Base-by-base conservation (phyloP, 2,888 invertebrate genomes). In the Ophonus ardosiacus region DNA sequence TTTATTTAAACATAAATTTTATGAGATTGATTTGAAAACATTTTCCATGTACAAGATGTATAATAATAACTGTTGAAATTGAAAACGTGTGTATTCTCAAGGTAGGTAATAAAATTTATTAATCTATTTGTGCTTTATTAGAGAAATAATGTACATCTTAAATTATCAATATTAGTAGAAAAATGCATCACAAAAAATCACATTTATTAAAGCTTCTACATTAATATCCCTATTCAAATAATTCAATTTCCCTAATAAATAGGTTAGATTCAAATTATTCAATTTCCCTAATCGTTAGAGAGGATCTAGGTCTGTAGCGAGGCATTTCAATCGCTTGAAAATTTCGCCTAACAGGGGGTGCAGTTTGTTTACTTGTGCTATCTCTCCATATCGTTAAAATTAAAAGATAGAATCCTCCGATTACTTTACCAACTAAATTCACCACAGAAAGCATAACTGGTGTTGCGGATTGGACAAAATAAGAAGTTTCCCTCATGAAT, bases 391-490 rank as follows among this genome's bases (percentile, higher is more conserved):
- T 57, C 87, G 90, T 88, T 74, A 89, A 89, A 51, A 91, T 86
- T 63, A 91, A 88, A 88, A 91, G 89, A 87, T 90, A 90, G 63
- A 91, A 88, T 18, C 91, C 91, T 24, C 90, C 90, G n/a, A 91
- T 88, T 84, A 90, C 89, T 87, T 89, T 91, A 17, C 89, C 87
- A 74, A 91, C 86, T 84, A 90, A 89, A 79, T 91, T 90, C 57
- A 90, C 88, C n/a, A 89, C 84, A 5, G 89, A 89, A 81, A 91
- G 86, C 4, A 89, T 85, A 63, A 91, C 87, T n/a, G 92, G 91
- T 7, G 90, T 90, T 4, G 88, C 84, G 6, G 88, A 88, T 3
- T 87, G 87, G 15, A 91, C 86, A 68, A 91, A 86, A 83, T 87
- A 31, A 7, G 90, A 89, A 13, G 89, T 74, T 85, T 91, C 90